Percentiles rank a stretch among this genome's conserved stretches.
Conservation (phyloP, 2,888 invertebrate genomes). For the Anoncus sp. region DNA sequence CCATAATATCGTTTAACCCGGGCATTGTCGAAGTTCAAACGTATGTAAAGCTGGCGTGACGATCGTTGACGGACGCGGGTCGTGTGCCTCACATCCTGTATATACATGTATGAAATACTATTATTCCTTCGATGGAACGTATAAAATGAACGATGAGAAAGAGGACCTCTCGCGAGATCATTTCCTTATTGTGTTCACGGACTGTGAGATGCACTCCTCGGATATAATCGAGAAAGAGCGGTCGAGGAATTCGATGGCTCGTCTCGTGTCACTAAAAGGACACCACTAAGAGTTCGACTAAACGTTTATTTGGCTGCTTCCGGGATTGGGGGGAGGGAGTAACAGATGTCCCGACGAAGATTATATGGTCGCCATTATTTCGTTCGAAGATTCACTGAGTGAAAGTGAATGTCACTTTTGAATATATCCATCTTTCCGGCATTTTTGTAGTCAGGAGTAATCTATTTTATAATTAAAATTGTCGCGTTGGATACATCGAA, state of each 20-base stretch:
- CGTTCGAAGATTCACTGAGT: background rate
- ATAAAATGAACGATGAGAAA: constrained; percentile 62
- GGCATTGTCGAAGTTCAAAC: constrained; percentile 78
- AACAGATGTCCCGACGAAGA: background rate
- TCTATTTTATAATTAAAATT: constrained; percentile 36
- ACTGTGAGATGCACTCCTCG: constrained; percentile 36
- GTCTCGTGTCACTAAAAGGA: constrained; percentile 28
- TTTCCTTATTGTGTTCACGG: constrained; percentile 72
- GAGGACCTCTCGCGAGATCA: constrained; percentile 66
- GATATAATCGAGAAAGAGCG: constrained; percentile 44
- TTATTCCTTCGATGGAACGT: constrained; percentile 33
- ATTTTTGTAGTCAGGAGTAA: background rate
- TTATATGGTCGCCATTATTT: constrained; percentile 8
- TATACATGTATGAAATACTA: constrained; percentile 19
- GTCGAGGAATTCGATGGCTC: constrained; percentile 43
- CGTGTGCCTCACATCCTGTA: constrained; percentile 46
- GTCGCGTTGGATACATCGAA: background rate
- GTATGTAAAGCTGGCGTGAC: constrained; percentile 79
- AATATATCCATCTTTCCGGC: background rate
- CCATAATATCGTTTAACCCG: constrained; percentile 79
- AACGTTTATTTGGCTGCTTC: constrained; percentile 43
- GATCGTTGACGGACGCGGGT: constrained; percentile 72
- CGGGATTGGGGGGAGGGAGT: constrained; percentile 11
- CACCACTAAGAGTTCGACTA: constrained; percentile 21
- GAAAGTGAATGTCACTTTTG: background rate